phyloP scores from a whole-genome alignment of 2,797 vertebrate species.

The Fundulus diaphanus region DNA sequence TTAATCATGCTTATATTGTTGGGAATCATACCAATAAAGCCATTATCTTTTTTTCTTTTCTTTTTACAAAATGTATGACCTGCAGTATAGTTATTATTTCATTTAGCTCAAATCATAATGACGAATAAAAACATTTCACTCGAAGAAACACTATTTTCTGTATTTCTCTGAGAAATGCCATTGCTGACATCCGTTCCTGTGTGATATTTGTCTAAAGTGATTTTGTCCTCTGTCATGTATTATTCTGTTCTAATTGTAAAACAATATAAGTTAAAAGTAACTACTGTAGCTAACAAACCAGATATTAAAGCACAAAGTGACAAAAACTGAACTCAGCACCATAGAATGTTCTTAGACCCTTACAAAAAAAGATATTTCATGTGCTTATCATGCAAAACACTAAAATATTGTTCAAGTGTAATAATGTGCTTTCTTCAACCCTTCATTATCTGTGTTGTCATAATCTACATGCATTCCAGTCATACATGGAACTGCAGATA shows the following conservation, averaged over 20 bases:
- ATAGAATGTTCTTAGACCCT: too few species aligned
- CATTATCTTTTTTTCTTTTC: too few species aligned
- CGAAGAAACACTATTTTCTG: not conserved
- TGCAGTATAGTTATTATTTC: not conserved
- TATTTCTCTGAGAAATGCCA: too few species aligned
- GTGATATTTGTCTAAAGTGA: not conserved
- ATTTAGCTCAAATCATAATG: not conserved
- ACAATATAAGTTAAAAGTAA: not conserved
- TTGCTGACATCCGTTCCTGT: not conserved
- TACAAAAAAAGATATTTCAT: not conserved
- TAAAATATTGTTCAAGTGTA: not conserved
- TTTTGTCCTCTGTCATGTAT: not conserved
- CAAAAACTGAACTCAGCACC: not conserved
- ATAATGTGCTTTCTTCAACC: not conserved
- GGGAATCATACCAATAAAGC: too few species aligned
- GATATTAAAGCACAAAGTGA: not conserved
- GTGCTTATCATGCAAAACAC: not conserved
- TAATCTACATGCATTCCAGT: constrained; percentile 18
- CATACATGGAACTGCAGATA: constrained; percentile 10
- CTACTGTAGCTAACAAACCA: not conserved
- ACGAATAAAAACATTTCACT: not conserved
- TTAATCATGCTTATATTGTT: not conserved
- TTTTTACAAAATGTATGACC: not conserved
- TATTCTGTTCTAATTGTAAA: not conserved
- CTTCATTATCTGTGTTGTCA: not conserved